Percentiles rank a stretch among this genome's conserved stretches.
These are phyloP conservation scores for Pangasius larnaudii DNA, from an alignment of 2,797 vertebrate genomes.

Conservation along the genomic window DNA sequence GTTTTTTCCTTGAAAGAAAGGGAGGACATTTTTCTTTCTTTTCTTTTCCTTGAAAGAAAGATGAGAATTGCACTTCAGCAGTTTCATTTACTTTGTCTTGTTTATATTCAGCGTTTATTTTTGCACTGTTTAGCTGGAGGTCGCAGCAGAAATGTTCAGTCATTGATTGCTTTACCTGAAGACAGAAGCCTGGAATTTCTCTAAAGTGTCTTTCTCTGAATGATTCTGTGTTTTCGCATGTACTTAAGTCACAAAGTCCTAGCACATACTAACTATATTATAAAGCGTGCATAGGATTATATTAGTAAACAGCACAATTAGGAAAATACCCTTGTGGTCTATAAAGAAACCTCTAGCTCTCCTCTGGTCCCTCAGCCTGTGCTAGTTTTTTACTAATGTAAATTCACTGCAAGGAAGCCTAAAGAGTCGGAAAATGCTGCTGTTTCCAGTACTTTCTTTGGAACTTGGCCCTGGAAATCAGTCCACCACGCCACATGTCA, in stretches of 20 bases:
- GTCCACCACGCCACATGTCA: conserved; percentile 64
- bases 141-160: background rate
- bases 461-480: conserved; percentile 52
- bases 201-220: background rate
- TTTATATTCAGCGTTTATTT: background rate
- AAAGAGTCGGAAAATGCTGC: conserved; percentile 8
- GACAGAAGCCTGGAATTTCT: conserved; percentile 9
- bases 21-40: background rate
- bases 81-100: background rate
- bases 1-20: background rate
- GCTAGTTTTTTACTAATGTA: background rate
- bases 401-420: background rate
- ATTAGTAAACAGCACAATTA: conserved; percentile 7
- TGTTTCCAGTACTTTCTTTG: conserved; percentile 40
- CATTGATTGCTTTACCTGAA: background rate
- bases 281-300: background rate
- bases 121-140: background rate
- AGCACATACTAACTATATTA: background rate
- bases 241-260: background rate
- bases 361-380: background rate
- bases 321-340: background rate
- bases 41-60: background rate
- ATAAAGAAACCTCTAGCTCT: background rate
- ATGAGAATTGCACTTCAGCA: background rate
- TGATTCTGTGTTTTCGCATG: background rate